phyloP scores from a whole-genome alignment of 30 jellyfish, hydroid and myxozoan genomes.

The Phacellophora camtschatica region DNA sequence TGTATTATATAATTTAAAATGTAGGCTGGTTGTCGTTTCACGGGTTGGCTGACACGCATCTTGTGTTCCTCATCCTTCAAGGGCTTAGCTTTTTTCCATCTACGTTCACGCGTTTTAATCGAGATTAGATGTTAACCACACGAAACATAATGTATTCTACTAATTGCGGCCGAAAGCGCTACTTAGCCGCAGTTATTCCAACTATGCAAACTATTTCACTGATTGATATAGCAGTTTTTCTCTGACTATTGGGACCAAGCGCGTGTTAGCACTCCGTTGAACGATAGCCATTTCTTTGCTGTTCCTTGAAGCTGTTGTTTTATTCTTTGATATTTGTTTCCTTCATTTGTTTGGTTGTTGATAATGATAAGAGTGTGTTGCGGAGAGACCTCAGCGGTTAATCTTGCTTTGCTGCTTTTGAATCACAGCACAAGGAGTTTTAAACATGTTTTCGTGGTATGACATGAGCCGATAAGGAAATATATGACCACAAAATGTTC shows the following conservation, averaged over 20 bases:
- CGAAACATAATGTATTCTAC: not conserved
- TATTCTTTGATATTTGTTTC: not conserved
- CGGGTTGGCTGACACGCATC: conserved; percentile 52
- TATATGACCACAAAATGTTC: too few species aligned
- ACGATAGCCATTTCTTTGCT: conserved; percentile 63
- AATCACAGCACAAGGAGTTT: too few species aligned
- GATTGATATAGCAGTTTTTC: not conserved
- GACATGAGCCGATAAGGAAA: too few species aligned
- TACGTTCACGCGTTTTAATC: not conserved
- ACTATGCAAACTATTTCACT: conserved; percentile 20
- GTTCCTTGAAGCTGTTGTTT: not conserved
- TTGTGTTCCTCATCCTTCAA: conserved; percentile 72
- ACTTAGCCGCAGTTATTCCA: conserved; percentile 22
- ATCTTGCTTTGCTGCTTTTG: too few species aligned
- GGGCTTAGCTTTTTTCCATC: conserved; percentile 28
- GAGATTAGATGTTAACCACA: not conserved
- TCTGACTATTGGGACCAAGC: conserved; percentile 35
- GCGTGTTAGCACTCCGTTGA: conserved; percentile 34
- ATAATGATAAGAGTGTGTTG: too few species aligned
- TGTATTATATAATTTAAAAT: too few species aligned
- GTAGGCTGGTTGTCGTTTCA: conserved; percentile 10
- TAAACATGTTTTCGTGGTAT: too few species aligned
- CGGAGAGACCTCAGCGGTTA: too few species aligned
- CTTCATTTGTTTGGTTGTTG: not conserved
- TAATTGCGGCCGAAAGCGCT: not conserved